Base-by-base conservation (phyloP, 2,888 invertebrate genomes). In the Stratiomys singularior region DNA sequence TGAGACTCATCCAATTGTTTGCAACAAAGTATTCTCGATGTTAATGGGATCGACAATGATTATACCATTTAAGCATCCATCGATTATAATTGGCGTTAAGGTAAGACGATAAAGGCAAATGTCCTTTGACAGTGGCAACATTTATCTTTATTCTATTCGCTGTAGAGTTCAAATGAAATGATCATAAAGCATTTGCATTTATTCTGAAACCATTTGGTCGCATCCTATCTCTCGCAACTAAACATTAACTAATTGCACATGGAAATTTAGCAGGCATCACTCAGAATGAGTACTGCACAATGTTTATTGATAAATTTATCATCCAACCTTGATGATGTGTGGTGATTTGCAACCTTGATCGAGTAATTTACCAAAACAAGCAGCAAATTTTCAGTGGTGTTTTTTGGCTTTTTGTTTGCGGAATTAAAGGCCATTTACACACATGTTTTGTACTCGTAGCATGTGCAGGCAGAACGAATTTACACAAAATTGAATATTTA, bases 11-110 rank as follows among this genome's bases (percentile, higher is more conserved):
- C 44, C 1, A 69, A 47, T 46, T 69, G 46, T 28, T 30, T 0
- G 25, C 28, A 30, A 37, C 5, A 9, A 37, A n/a, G 25, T 27
- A 52, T 1, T 13, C 0, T 67, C 13, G 27, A 21, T 67, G 30
- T 72, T 15, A n/a, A 74, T 74, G 74, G 74, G 74, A 58, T 58
- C 74, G 23, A 74, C 58, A n/a, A 58, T 74, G 60, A 60, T 74
- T 28, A 74, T 74, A 37, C 58, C 74, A 30, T 27, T 74, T 74
- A 74, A 60, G 74, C 28, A 47, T 11, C 60, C 58, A 15, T 21
- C 23, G 30, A 30, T 60, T 23, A 25, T 37, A 37, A 37, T 60
- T 18, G 60, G 58, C 52, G 13, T 60, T 21, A 74, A 74, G 74
- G 74, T 74, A 58, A 74, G 74, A n/a, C 37, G 5, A 9, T 9